Percentiles rank a stretch among this genome's conserved stretches.
phyloP scores from a whole-genome alignment of 2,113 vertebrate genomes.

The Catharus bicknelli region DNA sequence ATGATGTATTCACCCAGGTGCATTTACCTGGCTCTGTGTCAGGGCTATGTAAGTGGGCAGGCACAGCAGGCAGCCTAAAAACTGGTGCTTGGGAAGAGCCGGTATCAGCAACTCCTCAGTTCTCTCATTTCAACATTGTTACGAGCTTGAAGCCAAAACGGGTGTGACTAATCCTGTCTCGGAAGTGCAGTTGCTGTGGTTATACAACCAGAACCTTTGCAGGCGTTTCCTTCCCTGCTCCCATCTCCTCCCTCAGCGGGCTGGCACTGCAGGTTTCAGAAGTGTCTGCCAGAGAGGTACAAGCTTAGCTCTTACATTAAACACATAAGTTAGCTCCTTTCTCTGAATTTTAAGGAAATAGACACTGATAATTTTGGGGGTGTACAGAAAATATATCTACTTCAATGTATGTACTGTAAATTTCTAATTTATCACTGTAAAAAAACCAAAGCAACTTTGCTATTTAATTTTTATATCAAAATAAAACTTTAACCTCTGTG shows the following conservation, averaged over 20 bases:
- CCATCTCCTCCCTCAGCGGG: neutral
- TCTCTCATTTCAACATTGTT: neutral
- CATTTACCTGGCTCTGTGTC: neutral
- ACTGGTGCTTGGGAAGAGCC: accelerated
- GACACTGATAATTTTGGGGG: slow-evolving; percentile 61
- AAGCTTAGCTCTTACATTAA: slow-evolving; percentile 17
- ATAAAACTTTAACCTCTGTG: slow-evolving; percentile 76
- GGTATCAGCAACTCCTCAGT: neutral
- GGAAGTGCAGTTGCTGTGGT: slow-evolving; percentile 27
- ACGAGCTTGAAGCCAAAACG: neutral
- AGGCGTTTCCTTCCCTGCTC: neutral
- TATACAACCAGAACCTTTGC: neutral
- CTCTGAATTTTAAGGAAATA: slow-evolving; percentile 57
- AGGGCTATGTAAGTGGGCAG: neutral
- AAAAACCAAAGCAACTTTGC: slow-evolving; percentile 68
- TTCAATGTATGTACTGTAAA: slow-evolving; percentile 84
- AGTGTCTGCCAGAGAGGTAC: slow-evolving; percentile 47
- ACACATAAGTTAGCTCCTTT: neutral
- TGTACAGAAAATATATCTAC: slow-evolving; percentile 76
- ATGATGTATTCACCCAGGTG: accelerated
- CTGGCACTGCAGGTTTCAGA: neutral
- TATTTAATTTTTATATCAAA: slow-evolving; percentile 89
- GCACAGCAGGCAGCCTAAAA: neutral
- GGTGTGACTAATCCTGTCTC: slow-evolving; percentile 1
- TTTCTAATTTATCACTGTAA: slow-evolving; percentile 87